phyloP scores from a whole-genome alignment of 1,140 invertebrate genomes.

The Pygmarrhopalites habei region DNA sequence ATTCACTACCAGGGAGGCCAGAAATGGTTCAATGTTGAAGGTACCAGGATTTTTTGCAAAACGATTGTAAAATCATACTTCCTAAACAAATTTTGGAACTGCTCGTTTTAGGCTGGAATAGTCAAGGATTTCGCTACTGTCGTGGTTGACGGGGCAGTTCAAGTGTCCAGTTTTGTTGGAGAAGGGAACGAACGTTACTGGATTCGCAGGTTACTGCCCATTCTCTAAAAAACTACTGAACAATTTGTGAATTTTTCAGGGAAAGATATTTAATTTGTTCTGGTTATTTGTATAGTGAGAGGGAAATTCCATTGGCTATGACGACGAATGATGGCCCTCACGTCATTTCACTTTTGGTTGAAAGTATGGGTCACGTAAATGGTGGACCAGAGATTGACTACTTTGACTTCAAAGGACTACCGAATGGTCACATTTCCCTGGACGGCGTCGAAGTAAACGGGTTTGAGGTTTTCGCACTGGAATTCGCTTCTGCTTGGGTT shows the following conservation, averaged over 20 bases:
- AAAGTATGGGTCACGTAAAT: constrained; percentile 54
- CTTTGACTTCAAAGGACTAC: constrained; percentile 48
- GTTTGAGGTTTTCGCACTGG: constrained; percentile 50
- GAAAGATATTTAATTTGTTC: no score
- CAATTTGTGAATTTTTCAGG: no score
- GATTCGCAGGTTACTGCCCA: constrained; percentile 43
- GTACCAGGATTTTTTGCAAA: no score
- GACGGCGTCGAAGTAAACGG: constrained; percentile 44
- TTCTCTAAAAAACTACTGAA: no score
- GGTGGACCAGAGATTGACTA: constrained; percentile 47
- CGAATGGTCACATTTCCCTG: constrained; percentile 46
- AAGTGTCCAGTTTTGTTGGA: constrained; percentile 42
- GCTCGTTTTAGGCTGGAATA: constrained; percentile 46
- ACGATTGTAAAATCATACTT: no score
- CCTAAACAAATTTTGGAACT: no score
- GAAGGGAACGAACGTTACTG: constrained; percentile 47
- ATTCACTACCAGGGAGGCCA: constrained; percentile 37
- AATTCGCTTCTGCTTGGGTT: constrained; percentile 47
- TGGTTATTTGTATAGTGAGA: constrained; percentile 31
- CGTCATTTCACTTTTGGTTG: constrained; percentile 52
- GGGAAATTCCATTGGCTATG: constrained; percentile 18
- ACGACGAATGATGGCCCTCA: constrained; percentile 34
- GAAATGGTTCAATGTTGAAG: constrained; percentile 9
- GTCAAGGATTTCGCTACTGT: constrained; percentile 52
- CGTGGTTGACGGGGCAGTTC: constrained; percentile 45